Conservation (phyloP, 2,797 vertebrate genomes). For the Selene dorsalis region DNA sequence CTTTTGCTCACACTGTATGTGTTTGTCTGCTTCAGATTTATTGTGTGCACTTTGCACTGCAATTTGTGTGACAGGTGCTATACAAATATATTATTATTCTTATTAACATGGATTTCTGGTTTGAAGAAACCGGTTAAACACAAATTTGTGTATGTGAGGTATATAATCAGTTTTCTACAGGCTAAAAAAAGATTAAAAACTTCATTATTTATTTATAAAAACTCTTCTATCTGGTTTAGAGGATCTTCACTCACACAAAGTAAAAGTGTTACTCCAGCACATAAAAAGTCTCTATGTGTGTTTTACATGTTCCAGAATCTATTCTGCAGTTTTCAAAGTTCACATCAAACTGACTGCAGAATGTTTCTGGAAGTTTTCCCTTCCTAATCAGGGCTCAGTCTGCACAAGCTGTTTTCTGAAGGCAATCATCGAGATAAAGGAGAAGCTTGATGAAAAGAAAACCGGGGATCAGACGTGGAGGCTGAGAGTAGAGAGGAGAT, state of each 20-base stretch:
- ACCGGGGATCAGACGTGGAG: background rate
- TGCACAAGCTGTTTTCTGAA: background rate
- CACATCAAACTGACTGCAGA: background rate
- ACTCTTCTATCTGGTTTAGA: background rate
- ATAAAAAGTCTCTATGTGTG: background rate
- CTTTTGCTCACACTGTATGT: no score
- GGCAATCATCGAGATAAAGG: background rate
- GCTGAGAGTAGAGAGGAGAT: background rate
- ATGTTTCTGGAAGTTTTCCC: background rate
- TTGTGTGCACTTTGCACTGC: no score
- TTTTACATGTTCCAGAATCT: background rate
- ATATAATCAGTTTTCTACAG: no score
- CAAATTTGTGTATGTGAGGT: no score
- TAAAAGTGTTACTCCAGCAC: background rate
- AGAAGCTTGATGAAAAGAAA: conserved; percentile 1
- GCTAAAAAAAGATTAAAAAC: no score
- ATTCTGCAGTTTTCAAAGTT: background rate
- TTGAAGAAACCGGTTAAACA: no score
- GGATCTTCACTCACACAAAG: no score
- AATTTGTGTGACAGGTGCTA: no score
- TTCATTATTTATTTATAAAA: background rate
- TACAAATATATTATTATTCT: no score
- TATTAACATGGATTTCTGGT: no score
- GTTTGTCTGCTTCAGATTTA: no score
- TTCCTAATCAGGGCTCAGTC: background rate